Evolutionary conservation across 2,113 vertebrate species (phyloP), one percentile per base, ranked within the genome.

Genomic region (Plectropomus leopardus): DNA sequence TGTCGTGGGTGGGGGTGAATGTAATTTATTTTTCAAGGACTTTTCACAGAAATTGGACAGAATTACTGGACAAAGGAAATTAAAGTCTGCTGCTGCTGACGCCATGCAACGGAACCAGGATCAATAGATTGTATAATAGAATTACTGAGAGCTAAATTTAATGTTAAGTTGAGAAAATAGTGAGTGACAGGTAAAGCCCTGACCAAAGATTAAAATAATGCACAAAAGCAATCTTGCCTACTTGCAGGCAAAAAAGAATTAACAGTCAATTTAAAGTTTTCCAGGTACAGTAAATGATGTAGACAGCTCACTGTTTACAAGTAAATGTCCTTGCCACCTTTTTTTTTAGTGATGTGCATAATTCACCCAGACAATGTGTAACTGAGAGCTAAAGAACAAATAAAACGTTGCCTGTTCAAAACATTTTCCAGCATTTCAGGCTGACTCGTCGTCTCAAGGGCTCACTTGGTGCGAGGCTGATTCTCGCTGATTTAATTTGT

Each of bases 401-500:
- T 5, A 63, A 66, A 76, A 71, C 32, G 19, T 4, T 1, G 7
- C 13, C 70, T 26, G 36, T 5, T 84, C 23, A 48, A 58, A 82
- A 65, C 55, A 30, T 44, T 58, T 42, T 61, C n/a, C 23, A 6
- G 21, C 45, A 24, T 72, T 80, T 70, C 14, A 19, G 34, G 7
- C 50, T n/a, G 60, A 42, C 61, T 57, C 24, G 17, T 14, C 45
- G 81, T 79, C 78, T 85, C 79, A 11, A 30, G 57, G 40, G 72
- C 69, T 69, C 61, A 28, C 44, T 11, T 54, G 59, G 45, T 16
- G 16, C 50, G 5, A 44, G 53, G 34, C n/a, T 63, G 61, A 81
- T 30, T 83, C 61, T 60, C n/a, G 1, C 9, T 67, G 79, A 89
- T 82, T 87, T 76, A 23, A 84, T 92, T 68, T 76, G 53, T 79